A percentile compares a stretch with the other conserved stretches of the same genome.
These are phyloP conservation scores for Hybos culiciformis DNA, from an alignment of 2,888 invertebrate species.

Conservation along the genomic window DNA sequence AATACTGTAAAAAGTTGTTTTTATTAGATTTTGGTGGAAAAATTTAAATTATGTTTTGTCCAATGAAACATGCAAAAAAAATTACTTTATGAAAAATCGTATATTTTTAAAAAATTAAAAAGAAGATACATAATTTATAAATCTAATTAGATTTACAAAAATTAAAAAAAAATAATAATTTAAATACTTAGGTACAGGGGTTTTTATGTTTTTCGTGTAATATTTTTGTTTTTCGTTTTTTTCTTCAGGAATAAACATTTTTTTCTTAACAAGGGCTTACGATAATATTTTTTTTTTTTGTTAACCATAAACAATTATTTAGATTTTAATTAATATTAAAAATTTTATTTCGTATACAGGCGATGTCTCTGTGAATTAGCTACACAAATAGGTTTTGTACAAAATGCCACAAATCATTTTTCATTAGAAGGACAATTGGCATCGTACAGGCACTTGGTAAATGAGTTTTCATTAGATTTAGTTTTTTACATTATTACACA, in stretches of 20 bases:
- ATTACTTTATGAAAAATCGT: too few species aligned
- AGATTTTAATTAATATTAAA: constrained; percentile 4
- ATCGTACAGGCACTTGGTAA: constrained; percentile 81
- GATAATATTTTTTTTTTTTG: constrained; percentile 9
- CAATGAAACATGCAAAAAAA: too few species aligned
- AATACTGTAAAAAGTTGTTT: too few species aligned
- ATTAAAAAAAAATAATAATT: too few species aligned
- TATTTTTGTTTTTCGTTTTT: background rate
- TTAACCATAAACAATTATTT: background rate
- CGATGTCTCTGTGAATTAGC: constrained; percentile 89
- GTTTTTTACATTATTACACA: constrained; percentile 1
- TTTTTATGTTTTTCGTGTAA: too few species aligned
- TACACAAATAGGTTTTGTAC: constrained; percentile 85
- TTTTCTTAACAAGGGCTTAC: constrained; percentile 4
- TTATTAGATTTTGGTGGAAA: too few species aligned
- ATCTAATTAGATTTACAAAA: too few species aligned
- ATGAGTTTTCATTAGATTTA: constrained; percentile 18
- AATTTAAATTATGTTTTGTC: too few species aligned
- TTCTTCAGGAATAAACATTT: background rate
- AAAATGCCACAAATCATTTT: constrained; percentile 72
- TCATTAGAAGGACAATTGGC: constrained; percentile 75
- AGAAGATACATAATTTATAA: too few species aligned
- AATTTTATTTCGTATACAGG: constrained; percentile 22
- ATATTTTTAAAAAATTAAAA: too few species aligned
- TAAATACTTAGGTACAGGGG: too few species aligned